Evolutionary conservation across 2,797 vertebrate species (phyloP).

Genomic region (Rhinogobio ventralis): DNA sequence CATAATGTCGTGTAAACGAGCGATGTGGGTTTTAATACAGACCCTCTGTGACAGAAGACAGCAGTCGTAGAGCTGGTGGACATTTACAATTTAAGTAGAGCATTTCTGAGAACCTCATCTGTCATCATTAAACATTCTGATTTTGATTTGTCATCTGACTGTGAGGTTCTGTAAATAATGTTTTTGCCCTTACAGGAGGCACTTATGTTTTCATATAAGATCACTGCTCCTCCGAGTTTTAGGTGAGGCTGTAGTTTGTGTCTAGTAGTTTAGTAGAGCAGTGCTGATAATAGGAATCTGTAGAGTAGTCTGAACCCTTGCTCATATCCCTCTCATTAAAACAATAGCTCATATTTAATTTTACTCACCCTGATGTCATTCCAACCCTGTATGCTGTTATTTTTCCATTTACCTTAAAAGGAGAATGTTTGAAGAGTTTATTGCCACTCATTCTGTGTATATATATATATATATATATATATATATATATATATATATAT

Average conservation of each 20-base stretch:
- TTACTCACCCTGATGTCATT: no score
- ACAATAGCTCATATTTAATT: not conserved
- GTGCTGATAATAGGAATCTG: not conserved
- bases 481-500: no score
- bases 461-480: no score
- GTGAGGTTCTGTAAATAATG: slow-evolving; percentile 22
- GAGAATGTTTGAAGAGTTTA: no score
- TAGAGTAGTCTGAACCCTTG: not conserved
- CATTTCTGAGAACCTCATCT: not conserved
- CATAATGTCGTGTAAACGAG: slow-evolving; percentile 68
- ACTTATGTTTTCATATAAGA: slow-evolving; percentile 65
- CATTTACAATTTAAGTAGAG: not conserved
- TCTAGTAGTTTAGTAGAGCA: slow-evolving; percentile 32
- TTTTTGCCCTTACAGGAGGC: slow-evolving; percentile 67
- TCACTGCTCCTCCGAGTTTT: slow-evolving; percentile 61
- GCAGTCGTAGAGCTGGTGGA: not conserved
- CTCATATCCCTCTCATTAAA: not conserved
- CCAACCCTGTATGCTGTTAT: no score
- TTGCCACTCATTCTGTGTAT: no score
- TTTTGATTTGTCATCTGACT: not conserved
- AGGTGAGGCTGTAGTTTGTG: slow-evolving; percentile 63
- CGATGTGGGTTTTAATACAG: not conserved
- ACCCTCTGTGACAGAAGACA: not conserved
- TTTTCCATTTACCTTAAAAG: no score
- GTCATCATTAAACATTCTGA: not conserved